Evolutionary conservation across 64 coral and sea anemone genomes (phyloP), one percentile per base, ranked within the genome.

Genomic region (Anthopleura sola): DNA sequence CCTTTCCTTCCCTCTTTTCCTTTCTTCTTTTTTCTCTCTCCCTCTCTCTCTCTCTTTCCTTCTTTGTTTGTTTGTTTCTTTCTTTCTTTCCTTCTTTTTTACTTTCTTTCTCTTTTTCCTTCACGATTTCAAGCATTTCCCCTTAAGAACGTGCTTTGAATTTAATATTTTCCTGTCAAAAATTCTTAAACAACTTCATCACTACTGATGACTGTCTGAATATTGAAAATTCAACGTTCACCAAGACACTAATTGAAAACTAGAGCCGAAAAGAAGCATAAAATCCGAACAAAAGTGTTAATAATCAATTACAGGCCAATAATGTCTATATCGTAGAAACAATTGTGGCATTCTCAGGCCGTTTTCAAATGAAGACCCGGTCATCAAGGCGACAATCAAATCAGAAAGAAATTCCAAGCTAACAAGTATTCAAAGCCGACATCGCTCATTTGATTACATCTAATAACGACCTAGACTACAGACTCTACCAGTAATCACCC

Each of bases 321-420:
- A 71, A 71, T 0, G 14, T 71, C 23, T 33, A 34, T 2, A 36
- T 71, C 28, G 66, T 34, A 3, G 12, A 12, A 62, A 11, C 8
- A 62, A 11, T 71, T 32, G 66, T 71, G 66, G 23, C 29, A 71
- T 14, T 34, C 14, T 71, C 12, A 28, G 9, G 28, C n/a, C n/a
- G 0, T 36, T 13, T 16, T 34, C n/a, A 33, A 0, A 14, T 16
- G 24, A 32, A 15, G 11, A 12, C 6, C n/a, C 0, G 28, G 29
- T 14, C 66, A 32, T 71, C 66, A 71, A 31, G 66, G 66, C 66
- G 66, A 71, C 66, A 71, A 71, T 32, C 29, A 71, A 71, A 71
- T 71, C 29, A 36, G 28, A 29, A 71, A 13, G 31, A 32, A 71
- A 31, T 71, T 34, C 10, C 66, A 20, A 71, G 9, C 31, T 31